phyloP scores from a whole-genome alignment of 2,797 vertebrate species.

The Malacoctenus gilli region DNA sequence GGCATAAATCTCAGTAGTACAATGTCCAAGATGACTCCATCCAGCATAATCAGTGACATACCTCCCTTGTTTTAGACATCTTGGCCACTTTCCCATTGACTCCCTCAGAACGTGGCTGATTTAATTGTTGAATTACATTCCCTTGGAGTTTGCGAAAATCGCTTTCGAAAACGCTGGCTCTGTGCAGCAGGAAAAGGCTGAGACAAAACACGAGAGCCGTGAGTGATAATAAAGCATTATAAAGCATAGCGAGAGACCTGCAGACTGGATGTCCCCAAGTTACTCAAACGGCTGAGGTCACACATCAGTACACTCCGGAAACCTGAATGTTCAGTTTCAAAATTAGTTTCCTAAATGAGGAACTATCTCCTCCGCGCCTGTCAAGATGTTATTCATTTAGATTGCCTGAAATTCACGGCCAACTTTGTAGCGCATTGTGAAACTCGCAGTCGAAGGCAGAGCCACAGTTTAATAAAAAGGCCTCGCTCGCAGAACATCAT shows the following conservation, averaged over 20 bases:
- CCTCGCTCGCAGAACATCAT: conserved; percentile 52
- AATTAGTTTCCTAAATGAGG: conserved; percentile 70
- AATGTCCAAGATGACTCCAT: conserved; percentile 76
- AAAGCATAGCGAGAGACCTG: conserved; percentile 52
- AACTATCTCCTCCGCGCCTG: conserved; percentile 47
- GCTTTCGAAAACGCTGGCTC: conserved; percentile 68
- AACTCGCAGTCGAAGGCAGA: conserved; percentile 54
- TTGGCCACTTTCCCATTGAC: conserved; percentile 68
- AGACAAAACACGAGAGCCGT: conserved; percentile 67
- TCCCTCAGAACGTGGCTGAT: conserved; percentile 69
- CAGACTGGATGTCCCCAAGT: conserved; percentile 54
- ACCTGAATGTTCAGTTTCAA: conserved; percentile 57
- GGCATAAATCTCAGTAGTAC: conserved; percentile 69
- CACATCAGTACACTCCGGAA: conserved; percentile 63
- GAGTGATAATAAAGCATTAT: conserved; percentile 60
- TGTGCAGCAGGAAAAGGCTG: conserved; percentile 68
- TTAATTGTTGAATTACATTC: conserved; percentile 71
- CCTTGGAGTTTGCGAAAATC: conserved; percentile 70
- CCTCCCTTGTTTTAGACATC: conserved; percentile 72
- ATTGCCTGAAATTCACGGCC: conserved; percentile 47
- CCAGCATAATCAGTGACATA: conserved; percentile 74
- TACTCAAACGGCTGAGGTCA: conserved; percentile 61
- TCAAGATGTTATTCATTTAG: conserved; percentile 71
- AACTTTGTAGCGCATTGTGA: conserved; percentile 52
- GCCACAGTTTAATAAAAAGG: conserved; percentile 61